Percentiles rank a stretch among this genome's conserved stretches.
Evolutionary conservation across 92 coral and sea anemone species (phyloP).

Genomic region (Chrysogorgia sp.): DNA sequence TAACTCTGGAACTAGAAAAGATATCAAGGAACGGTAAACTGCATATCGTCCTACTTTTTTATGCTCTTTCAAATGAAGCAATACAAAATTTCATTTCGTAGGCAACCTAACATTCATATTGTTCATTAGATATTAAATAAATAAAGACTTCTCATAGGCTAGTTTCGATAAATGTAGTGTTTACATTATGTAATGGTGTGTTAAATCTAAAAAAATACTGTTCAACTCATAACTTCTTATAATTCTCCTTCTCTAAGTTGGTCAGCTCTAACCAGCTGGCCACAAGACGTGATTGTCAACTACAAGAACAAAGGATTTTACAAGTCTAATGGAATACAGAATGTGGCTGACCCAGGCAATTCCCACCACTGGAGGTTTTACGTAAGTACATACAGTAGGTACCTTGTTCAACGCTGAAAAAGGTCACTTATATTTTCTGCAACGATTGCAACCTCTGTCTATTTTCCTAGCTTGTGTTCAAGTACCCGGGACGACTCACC

Average conservation of each 20-base stretch:
- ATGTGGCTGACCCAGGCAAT: constrained; percentile 98
- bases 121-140: too few species aligned
- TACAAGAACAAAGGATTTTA: constrained; percentile 79
- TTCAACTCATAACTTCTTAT: background rate
- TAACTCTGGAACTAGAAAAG: too few species aligned
- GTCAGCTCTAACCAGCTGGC: constrained; percentile 97
- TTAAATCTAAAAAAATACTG: background rate
- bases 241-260: constrained; percentile 62
- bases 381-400: constrained; percentile 68
- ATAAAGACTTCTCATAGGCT: too few species aligned
- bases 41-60: too few species aligned
- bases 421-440: background rate
- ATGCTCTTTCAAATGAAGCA: too few species aligned
- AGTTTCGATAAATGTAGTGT: too few species aligned
- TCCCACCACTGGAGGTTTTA: constrained; percentile 95
- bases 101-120: too few species aligned
- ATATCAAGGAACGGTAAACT: too few species aligned
- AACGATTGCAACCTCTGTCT: background rate
- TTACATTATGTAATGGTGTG: too few species aligned
- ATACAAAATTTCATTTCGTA: too few species aligned
- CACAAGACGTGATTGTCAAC: constrained; percentile 91
- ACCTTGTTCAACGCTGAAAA: background rate
- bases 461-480: constrained; percentile 83
- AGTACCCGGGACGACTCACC: constrained; percentile 86
- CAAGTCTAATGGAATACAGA: constrained; percentile 85